Conservation (phyloP, 2,888 invertebrate species). For the Tetragonula carbonaria region DNA sequence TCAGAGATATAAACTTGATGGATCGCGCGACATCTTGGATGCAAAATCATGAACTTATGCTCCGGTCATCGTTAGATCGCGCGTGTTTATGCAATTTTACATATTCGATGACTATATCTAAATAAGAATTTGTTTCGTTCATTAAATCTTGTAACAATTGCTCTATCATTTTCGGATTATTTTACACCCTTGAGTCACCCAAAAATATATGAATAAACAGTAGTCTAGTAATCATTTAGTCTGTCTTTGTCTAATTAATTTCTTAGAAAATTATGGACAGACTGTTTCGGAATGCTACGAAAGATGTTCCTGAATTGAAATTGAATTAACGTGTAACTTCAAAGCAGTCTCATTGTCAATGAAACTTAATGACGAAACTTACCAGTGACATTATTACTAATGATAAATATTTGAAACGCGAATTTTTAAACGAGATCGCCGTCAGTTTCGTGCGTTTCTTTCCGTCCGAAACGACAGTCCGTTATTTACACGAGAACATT, state of each 20-base stretch:
- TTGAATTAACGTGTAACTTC: background rate
- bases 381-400: background rate
- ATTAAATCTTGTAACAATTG: too few relatives aligned
- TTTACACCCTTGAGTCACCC: too few relatives aligned
- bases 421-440: background rate
- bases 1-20: background rate
- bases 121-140: too few relatives aligned
- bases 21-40: background rate
- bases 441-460: slow-evolving; percentile 15
- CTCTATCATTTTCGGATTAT: too few relatives aligned
- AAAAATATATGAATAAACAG: too few relatives aligned
- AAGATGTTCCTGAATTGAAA: too few relatives aligned
- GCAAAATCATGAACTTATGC: background rate
- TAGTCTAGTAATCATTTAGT: too few relatives aligned
- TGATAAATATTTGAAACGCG: too few relatives aligned
- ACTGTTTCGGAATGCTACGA: background rate
- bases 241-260: background rate
- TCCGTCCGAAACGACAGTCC: background rate
- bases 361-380: background rate
- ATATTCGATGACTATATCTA: too few relatives aligned
- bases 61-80: too few relatives aligned
- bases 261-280: background rate
- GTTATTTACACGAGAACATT: slow-evolving; percentile 38
- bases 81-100: too few relatives aligned
- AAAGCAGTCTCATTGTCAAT: too few relatives aligned